Conservation (phyloP, 1,140 invertebrate species). For the Theocolax elegans region DNA sequence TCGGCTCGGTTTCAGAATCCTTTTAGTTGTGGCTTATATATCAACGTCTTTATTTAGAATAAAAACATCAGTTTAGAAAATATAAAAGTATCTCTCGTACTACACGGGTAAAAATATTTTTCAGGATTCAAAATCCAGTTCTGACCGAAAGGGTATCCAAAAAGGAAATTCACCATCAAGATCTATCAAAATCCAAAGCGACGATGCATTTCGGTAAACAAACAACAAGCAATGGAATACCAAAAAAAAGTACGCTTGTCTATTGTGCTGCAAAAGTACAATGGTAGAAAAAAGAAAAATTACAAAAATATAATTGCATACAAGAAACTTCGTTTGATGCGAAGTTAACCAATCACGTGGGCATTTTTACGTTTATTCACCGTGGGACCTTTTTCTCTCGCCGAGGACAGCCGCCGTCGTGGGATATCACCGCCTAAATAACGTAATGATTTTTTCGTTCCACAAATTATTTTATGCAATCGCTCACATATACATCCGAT, state of each 20-base stretch:
- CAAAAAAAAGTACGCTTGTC: not conserved
- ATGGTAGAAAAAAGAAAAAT: not conserved
- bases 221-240: not conserved
- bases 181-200: conserved; percentile 26
- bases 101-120: conserved; percentile 6
- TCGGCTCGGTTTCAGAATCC: conserved; percentile 13
- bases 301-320: conserved; percentile 11
- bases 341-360: conserved; percentile 45
- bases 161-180: conserved; percentile 17
- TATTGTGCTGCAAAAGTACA: not conserved
- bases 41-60: not conserved
- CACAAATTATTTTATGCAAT: conserved; percentile 19
- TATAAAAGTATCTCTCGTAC: not conserved
- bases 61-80: not conserved
- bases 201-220: conserved; percentile 22
- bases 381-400: conserved; percentile 49
- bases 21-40: not conserved
- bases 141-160: not conserved
- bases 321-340: not conserved
- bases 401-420: conserved; percentile 47
- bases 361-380: conserved; percentile 54
- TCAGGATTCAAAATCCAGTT: conserved; percentile 20
- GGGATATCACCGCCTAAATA: conserved; percentile 47
- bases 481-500: not conserved
- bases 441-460: conserved; percentile 47